Conservation (phyloP, 92 coral and sea anemone genomes). For the Blastomussa wellsi region DNA sequence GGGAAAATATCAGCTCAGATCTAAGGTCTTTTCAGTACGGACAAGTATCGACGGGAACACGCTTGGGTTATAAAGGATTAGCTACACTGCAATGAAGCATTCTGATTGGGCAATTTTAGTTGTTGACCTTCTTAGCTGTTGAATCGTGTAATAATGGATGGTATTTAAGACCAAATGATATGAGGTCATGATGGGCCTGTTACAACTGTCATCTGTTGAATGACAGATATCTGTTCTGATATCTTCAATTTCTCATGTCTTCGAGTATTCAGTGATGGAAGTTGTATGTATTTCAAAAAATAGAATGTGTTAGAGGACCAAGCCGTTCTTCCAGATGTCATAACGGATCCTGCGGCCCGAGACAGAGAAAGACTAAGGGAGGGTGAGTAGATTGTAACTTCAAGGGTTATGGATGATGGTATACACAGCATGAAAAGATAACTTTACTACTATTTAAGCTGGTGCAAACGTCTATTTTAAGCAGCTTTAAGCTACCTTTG, state of each 20-base stretch:
- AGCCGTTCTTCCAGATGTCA: constrained; percentile 22
- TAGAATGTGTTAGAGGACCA: constrained; percentile 23
- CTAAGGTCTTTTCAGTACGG: not conserved
- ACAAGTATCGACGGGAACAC: too few species aligned
- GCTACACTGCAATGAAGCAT: too few species aligned
- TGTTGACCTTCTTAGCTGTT: not conserved
- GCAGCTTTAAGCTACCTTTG: too few species aligned
- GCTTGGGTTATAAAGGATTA: too few species aligned
- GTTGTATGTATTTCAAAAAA: not conserved
- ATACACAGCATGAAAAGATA: too few species aligned
- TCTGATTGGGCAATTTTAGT: too few species aligned
- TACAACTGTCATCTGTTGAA: not conserved
- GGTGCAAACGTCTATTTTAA: too few species aligned
- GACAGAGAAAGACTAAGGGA: constrained; percentile 30
- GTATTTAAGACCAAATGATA: not conserved
- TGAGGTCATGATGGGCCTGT: not conserved
- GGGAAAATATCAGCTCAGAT: too few species aligned
- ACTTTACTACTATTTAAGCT: too few species aligned
- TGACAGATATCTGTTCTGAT: not conserved
- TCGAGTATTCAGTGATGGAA: not conserved
- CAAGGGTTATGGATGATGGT: too few species aligned
- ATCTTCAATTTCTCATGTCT: not conserved
- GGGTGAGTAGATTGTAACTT: not conserved
- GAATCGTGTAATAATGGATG: not conserved
- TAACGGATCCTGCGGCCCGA: constrained; percentile 19